phyloP scores from a whole-genome alignment of 1,140 invertebrate species.

The Dreissena rostriformis region DNA sequence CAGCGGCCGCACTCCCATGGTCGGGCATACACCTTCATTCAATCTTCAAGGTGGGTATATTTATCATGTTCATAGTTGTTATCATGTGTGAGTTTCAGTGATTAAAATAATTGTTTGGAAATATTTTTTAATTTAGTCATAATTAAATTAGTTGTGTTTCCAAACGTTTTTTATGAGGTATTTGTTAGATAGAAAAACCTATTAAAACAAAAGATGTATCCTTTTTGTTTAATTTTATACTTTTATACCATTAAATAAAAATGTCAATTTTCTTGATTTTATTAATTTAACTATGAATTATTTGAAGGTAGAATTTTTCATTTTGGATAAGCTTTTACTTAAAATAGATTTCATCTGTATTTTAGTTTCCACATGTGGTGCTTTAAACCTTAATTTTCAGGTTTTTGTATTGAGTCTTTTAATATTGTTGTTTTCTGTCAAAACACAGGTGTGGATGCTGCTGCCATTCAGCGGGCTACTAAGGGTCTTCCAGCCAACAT shows the following conservation, averaged over 20 bases:
- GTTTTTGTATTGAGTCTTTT: no score
- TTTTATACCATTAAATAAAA: no score
- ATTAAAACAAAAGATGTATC: no score
- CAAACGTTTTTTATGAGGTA: neutral
- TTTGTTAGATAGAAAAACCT: neutral
- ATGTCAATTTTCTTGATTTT: no score
- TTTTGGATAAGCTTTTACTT: no score
- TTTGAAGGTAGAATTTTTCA: neutral
- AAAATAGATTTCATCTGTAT: no score
- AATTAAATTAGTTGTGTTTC: neutral
- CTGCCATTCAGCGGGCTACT: constrained; percentile 88
- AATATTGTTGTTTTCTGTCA: no score
- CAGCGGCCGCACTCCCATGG: constrained; percentile 84
- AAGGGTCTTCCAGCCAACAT: constrained; percentile 88
- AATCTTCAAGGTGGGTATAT: constrained; percentile 79
- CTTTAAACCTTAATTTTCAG: no score
- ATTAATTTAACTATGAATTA: no score
- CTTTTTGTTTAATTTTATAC: no score
- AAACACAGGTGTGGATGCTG: constrained; percentile 85
- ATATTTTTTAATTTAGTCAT: neutral
- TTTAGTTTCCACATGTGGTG: no score
- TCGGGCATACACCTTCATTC: constrained; percentile 85
- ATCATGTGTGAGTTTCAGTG: no score
- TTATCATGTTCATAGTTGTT: neutral
- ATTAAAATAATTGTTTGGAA: neutral